These are phyloP conservation scores for Anoplius nigerrimus DNA, from an alignment of 2,888 invertebrate genomes.

Conservation along the genomic window DNA sequence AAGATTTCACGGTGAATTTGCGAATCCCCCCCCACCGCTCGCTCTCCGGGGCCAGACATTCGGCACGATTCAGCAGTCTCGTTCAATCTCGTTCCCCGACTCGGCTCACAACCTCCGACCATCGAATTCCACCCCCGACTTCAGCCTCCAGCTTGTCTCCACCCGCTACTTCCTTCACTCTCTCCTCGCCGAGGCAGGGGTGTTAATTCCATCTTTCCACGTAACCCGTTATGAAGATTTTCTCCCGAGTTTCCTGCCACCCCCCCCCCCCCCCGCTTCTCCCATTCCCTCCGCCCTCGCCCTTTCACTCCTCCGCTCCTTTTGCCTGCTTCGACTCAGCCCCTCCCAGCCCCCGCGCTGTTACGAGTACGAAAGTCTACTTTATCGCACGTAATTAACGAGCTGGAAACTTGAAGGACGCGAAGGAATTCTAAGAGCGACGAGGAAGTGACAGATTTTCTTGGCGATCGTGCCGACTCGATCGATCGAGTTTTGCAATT, in stretches of 20 bases:
- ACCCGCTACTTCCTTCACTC: not conserved
- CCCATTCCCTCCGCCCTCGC: no score
- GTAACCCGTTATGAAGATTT: not conserved
- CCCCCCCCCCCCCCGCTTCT: no score
- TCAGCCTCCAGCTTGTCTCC: not conserved
- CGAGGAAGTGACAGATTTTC: no score
- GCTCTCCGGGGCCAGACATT: constrained; percentile 36
- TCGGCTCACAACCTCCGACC: constrained; percentile 2
- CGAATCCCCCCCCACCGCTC: constrained; percentile 37
- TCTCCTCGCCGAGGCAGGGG: not conserved
- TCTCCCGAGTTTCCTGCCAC: no score
- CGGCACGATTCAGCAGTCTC: constrained; percentile 45
- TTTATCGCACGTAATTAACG: constrained; percentile 2
- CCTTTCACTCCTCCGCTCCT: no score
- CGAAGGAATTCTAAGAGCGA: no score
- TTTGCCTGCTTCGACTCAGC: no score
- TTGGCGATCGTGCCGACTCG: not conserved
- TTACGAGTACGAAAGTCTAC: no score
- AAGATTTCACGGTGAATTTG: constrained; percentile 68
- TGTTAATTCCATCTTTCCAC: not conserved
- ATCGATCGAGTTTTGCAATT: not conserved
- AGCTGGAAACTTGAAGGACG: constrained; percentile 1
- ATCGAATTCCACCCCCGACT: constrained; percentile 9
- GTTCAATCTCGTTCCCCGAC: constrained; percentile 31
- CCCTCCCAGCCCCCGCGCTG: no score